These are phyloP conservation scores for Melopsittacus undulatus DNA, from an alignment of 2,797 vertebrate species.

Conservation along the genomic window DNA sequence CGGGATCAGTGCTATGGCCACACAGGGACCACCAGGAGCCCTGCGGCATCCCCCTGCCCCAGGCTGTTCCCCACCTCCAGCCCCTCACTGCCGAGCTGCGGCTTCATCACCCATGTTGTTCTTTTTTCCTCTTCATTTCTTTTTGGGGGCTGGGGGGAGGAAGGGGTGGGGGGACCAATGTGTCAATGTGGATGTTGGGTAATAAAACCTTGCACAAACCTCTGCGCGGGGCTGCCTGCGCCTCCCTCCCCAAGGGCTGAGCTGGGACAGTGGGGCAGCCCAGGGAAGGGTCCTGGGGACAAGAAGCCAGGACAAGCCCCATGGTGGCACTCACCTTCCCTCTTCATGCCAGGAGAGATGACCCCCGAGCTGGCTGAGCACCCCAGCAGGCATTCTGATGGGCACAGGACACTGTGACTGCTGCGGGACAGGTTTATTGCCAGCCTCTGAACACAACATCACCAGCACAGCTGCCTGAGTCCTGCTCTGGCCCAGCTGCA, in stretches of 20 bases:
- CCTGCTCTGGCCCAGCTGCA: neutral
- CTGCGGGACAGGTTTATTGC: neutral
- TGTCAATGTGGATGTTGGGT: conserved; percentile 70
- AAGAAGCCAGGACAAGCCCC: neutral
- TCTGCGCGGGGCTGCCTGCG: neutral
- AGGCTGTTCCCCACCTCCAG: neutral
- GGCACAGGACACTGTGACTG: neutral
- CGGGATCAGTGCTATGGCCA: neutral
- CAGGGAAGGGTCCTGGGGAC: neutral
- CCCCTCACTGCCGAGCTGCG: neutral
- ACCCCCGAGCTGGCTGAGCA: neutral
- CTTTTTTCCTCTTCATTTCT: conserved; percentile 11
- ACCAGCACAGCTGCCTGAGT: neutral
- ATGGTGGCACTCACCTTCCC: neutral
- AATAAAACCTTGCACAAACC: conserved; percentile 72
- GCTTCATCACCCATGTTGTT: conserved; percentile 19
- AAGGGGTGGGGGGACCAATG: neutral
- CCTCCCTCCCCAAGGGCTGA: neutral
- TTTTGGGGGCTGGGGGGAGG: neutral
- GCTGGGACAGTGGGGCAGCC: neutral
- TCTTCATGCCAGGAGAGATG: neutral
- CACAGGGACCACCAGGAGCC: neutral
- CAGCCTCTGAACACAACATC: neutral
- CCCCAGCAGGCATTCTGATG: rapidly evolving
- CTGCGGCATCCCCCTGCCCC: neutral